These are phyloP conservation scores for Danio albolineatus DNA, from an alignment of 2,797 vertebrate species.

Conservation along the genomic window DNA sequence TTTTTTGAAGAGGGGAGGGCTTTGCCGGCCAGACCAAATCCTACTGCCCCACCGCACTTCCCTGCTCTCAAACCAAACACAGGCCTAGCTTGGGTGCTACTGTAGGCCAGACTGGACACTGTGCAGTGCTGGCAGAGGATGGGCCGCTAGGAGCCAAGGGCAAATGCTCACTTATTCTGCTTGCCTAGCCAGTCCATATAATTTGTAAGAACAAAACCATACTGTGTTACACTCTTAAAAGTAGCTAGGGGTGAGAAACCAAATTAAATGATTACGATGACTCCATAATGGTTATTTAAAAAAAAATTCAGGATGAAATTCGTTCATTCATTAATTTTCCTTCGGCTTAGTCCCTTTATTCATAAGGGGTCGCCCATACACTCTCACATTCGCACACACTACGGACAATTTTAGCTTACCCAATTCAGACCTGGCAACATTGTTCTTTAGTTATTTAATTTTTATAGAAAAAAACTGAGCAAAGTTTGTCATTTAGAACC, in stretches of 20 bases:
- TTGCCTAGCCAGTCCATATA: background rate
- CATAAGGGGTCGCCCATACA: no score
- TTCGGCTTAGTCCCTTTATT: no score
- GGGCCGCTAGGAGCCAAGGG: slow-evolving; percentile 63
- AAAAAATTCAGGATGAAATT: no score
- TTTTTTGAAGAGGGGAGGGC: slow-evolving; percentile 69
- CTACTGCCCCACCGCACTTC: slow-evolving; percentile 62
- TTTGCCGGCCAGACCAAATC: slow-evolving; percentile 55
- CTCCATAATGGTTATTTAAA: background rate
- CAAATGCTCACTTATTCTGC: slow-evolving; percentile 54
- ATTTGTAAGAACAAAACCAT: slow-evolving; percentile 7
- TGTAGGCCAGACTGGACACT: slow-evolving; percentile 50
- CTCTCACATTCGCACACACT: no score
- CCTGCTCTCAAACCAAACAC: slow-evolving; percentile 66
- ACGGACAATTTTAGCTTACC: no score
- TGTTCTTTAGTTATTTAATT: no score
- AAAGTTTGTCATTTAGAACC: no score
- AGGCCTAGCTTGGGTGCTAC: slow-evolving; percentile 54
- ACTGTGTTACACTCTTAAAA: slow-evolving; percentile 4
- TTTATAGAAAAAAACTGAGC: no score
- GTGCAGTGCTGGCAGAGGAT: slow-evolving; percentile 51
- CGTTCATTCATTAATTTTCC: no score
- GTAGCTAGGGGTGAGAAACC: background rate
- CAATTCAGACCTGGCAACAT: background rate
- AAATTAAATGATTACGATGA: background rate